Conservation (phyloP, 2,113 vertebrate genomes). For the Epinephelus moara region DNA sequence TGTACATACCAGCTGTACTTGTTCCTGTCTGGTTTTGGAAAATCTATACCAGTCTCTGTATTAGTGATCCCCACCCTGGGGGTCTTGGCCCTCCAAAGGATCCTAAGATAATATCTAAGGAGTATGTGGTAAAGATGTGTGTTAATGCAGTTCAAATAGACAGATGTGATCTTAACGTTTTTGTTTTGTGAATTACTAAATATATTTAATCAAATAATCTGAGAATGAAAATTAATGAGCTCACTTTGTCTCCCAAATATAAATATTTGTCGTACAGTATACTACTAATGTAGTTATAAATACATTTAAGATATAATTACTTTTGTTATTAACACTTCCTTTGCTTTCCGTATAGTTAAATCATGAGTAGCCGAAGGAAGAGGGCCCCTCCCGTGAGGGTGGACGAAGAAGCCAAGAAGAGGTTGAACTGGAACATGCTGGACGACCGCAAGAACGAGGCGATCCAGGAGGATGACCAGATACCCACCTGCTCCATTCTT, state of each 20-base stretch:
- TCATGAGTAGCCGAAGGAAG: slow-evolving; percentile 94
- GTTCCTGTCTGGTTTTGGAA: background rate
- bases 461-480: slow-evolving; percentile 52
- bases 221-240: background rate
- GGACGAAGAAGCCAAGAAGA: slow-evolving; percentile 90
- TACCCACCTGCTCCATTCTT: slow-evolving; percentile 73
- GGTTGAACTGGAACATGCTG: slow-evolving; percentile 94
- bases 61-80: background rate
- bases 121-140: no score
- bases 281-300: background rate
- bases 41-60: background rate
- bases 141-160: no score
- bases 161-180: no score
- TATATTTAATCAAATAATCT: background rate
- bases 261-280: background rate
- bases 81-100: background rate
- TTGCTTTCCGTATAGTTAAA: slow-evolving; percentile 34
- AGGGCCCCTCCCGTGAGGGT: slow-evolving; percentile 89
- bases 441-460: slow-evolving; percentile 87
- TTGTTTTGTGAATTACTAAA: background rate
- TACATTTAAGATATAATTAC: background rate
- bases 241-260: background rate
- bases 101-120: background rate
- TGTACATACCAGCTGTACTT: background rate
- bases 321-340: background rate